phyloP scores from a whole-genome alignment of 2,888 invertebrate species.

The Macaria notata region DNA sequence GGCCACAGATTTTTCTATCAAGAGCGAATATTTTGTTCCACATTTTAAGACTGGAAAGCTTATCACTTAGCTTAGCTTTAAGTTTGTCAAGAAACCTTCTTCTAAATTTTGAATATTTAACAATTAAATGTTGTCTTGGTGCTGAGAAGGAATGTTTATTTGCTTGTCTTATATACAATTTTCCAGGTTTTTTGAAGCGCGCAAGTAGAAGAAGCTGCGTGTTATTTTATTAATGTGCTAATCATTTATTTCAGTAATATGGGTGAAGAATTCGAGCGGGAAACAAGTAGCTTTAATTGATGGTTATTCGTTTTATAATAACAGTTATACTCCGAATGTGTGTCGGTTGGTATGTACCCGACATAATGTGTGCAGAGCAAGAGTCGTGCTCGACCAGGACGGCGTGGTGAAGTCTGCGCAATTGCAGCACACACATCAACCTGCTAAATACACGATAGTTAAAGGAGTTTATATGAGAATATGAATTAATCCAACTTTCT shows the following conservation, averaged over 20 bases:
- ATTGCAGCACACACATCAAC: conserved; percentile 21
- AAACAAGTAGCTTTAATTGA: conserved; percentile 17
- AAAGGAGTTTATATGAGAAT: conserved; percentile 2
- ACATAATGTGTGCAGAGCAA: conserved; percentile 23
- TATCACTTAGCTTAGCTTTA: no score
- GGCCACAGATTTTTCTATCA: no score
- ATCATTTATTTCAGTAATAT: neutral
- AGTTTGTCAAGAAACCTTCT: no score
- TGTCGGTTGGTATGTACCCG: conserved; percentile 35
- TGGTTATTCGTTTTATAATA: conserved; percentile 21
- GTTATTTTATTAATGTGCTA: no score
- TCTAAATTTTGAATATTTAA: no score
- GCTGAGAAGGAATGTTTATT: no score
- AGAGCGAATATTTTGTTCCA: no score
- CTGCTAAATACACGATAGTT: conserved; percentile 1
- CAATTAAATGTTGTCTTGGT: no score
- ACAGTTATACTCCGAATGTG: neutral
- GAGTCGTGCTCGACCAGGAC: conserved; percentile 16
- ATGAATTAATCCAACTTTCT: neutral
- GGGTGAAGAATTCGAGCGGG: neutral
- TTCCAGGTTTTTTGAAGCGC: no score
- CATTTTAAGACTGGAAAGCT: no score
- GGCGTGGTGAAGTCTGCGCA: conserved; percentile 6
- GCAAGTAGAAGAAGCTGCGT: no score
- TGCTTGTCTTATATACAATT: no score